These are phyloP conservation scores for Caenorhabditis briggsae DNA, from an alignment of 1,140 invertebrate genomes.

Conservation along the genomic window DNA sequence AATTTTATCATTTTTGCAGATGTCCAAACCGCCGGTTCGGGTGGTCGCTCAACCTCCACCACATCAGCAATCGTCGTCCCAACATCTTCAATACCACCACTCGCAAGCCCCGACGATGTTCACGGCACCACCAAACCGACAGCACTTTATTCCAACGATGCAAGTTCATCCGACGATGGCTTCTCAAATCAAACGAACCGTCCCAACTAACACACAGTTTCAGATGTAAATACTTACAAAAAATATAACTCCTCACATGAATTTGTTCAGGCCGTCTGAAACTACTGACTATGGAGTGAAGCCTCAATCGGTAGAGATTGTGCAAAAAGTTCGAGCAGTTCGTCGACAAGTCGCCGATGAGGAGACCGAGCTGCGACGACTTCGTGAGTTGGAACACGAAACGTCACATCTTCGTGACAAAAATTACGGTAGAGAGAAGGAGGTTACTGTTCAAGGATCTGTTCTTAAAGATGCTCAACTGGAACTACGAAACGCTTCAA, in stretches of 20 bases:
- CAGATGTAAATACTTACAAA: not conserved
- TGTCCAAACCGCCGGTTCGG: conserved; percentile 51
- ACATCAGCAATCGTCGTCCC: conserved; percentile 11
- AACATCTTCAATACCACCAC: conserved; percentile 12
- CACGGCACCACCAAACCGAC: conserved; percentile 4
- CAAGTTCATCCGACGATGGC: conserved; percentile 36
- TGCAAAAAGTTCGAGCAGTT: conserved; percentile 47
- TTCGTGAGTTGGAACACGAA: conserved; percentile 32
- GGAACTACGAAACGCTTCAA: conserved; percentile 10
- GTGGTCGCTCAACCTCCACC: conserved; percentile 47
- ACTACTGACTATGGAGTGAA: conserved; percentile 9
- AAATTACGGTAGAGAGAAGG: conserved; percentile 32
- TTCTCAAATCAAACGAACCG: conserved; percentile 35
- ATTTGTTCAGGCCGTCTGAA: conserved; percentile 20
- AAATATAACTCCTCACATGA: not conserved
- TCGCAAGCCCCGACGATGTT: conserved; percentile 1
- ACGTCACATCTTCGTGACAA: conserved; percentile 14
- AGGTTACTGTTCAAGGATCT: conserved; percentile 16
- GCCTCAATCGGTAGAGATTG: conserved; percentile 24
- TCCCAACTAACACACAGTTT: conserved; percentile 6
- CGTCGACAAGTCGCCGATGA: conserved; percentile 57
- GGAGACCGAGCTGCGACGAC: conserved; percentile 52
- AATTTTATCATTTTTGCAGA: conserved; percentile 6
- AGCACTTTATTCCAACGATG: conserved; percentile 32
- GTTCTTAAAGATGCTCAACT: conserved; percentile 27